phyloP scores from a whole-genome alignment of 2,888 invertebrate species.

The Apomyelois bistriatella region DNA sequence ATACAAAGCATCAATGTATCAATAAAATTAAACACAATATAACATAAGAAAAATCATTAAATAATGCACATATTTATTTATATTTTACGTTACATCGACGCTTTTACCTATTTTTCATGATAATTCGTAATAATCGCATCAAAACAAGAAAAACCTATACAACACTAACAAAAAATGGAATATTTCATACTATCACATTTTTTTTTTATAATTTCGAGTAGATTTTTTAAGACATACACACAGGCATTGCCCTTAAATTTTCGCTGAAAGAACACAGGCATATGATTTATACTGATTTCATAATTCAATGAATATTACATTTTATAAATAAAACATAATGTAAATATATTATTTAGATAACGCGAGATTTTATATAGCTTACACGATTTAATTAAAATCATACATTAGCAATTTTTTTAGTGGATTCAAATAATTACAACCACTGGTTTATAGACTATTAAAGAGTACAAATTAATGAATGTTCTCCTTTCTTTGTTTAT shows the following conservation, averaged over 20 bases:
- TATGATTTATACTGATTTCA: too few species aligned
- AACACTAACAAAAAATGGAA: conserved; percentile 69
- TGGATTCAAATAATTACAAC: too few species aligned
- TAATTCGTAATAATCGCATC: background rate
- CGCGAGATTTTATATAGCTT: background rate
- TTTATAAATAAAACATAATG: too few species aligned
- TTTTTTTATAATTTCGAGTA: conserved; percentile 31
- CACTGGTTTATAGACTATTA: too few species aligned
- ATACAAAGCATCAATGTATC: background rate
- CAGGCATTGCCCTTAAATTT: background rate
- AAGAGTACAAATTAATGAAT: too few species aligned
- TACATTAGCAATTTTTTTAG: too few species aligned
- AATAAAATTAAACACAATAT: background rate
- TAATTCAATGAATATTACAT: background rate
- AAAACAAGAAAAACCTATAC: conserved; percentile 33
- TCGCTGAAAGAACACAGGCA: background rate
- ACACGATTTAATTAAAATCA: too few species aligned
- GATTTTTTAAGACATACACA: conserved; percentile 6
- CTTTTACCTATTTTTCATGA: background rate
- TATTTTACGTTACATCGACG: background rate
- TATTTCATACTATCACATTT: conserved; percentile 67
- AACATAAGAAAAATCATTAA: background rate
- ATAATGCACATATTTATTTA: background rate
- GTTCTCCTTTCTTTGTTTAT: too few species aligned
- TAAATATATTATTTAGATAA: background rate